Percentiles rank a stretch among this genome's conserved stretches.
phyloP scores from a whole-genome alignment of 2,888 invertebrate species.

The Bellardia pandia region DNA sequence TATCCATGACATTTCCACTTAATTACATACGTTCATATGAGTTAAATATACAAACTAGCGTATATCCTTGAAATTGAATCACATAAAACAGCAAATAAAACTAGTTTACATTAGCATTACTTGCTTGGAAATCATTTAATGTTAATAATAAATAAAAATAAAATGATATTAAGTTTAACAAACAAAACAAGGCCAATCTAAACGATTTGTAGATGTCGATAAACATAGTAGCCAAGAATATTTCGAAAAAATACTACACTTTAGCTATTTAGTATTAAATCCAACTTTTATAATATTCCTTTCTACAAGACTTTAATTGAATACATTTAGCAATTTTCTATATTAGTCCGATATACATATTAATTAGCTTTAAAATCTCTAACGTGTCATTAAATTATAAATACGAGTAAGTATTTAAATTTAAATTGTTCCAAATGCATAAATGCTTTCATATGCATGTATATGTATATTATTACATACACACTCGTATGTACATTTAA shows the following conservation, averaged over 20 bases:
- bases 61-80: slow-evolving; percentile 41
- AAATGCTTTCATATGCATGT: too few relatives aligned
- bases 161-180: background rate
- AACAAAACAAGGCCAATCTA: too few relatives aligned
- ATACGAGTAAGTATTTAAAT: background rate
- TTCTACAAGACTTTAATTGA: background rate
- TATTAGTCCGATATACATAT: too few relatives aligned
- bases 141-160: slow-evolving; percentile 8
- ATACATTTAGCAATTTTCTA: too few relatives aligned
- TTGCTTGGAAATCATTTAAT: slow-evolving; percentile 17
- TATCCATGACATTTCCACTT: slow-evolving; percentile 21
- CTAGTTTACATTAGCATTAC: background rate
- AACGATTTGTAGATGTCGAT: too few relatives aligned
- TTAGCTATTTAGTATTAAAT: too few relatives aligned
- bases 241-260: too few relatives aligned
- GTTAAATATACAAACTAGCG: slow-evolving; percentile 13
- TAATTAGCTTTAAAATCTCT: background rate
- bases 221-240: too few relatives aligned
- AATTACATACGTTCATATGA: background rate
- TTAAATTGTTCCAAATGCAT: background rate
- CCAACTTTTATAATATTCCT: too few relatives aligned
- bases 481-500: too few relatives aligned
- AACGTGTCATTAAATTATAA: background rate
- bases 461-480: too few relatives aligned
- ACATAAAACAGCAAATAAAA: slow-evolving; percentile 25